Evolutionary conservation across 2,113 vertebrate genomes (phyloP).

Genomic region (Ictalurus punctatus): DNA sequence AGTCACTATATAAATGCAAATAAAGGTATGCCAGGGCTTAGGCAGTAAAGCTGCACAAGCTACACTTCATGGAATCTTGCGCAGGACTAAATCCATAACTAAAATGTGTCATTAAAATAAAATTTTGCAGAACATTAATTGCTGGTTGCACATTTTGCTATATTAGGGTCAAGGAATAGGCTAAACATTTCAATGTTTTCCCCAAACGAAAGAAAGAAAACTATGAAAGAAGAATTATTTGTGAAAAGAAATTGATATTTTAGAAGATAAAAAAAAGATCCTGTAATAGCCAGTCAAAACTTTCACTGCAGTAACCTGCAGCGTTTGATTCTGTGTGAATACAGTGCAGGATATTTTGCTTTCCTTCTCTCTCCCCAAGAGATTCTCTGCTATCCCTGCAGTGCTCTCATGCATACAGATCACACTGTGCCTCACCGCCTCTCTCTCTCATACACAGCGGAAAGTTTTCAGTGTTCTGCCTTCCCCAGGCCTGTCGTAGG

Average conservation of each 20-base stretch:
- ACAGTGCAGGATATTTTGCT: constrained; percentile 40
- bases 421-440: constrained; percentile 40
- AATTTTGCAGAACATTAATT: neutral
- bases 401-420: constrained; percentile 56
- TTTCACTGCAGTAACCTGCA: constrained; percentile 30
- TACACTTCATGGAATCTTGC: neutral
- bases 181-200: neutral
- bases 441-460: constrained; percentile 63
- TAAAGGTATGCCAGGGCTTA: neutral
- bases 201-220: neutral
- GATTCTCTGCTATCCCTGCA: constrained; percentile 48
- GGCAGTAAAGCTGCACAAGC: neutral
- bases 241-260: neutral
- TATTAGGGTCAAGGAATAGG: neutral
- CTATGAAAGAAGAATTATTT: neutral
- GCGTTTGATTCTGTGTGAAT: constrained; percentile 14
- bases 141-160: neutral
- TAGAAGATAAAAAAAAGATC: neutral
- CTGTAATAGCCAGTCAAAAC: neutral
- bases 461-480: constrained; percentile 76
- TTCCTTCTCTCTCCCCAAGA: constrained; percentile 39
- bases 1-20: neutral
- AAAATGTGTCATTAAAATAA: constrained; percentile 6
- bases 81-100: neutral
- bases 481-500: constrained; percentile 76